Evolutionary conservation across 2,113 vertebrate genomes (phyloP), one percentile per base, ranked within the genome.

Genomic region (Lampris megalopsis): DNA sequence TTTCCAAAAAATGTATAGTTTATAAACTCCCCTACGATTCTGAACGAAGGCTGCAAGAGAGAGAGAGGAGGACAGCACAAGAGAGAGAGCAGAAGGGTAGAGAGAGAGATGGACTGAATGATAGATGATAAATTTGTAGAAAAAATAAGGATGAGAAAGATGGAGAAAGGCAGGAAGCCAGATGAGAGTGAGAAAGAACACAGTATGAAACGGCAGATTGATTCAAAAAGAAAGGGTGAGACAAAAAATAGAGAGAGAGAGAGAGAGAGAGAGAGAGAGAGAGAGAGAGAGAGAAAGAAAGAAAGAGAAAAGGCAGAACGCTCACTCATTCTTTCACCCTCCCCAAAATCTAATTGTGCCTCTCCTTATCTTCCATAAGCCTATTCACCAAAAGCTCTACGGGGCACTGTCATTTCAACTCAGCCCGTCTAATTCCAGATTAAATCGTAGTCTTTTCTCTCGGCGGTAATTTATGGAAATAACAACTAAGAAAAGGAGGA

Each of bases 401-500:
- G 82, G 90, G 90, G 86, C 89, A 83, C 87, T 62, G 89, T 86
- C 81, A 90, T 91, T 91, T 89, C 88, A 84, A 88, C 87, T 85
- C 86, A 82, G 76, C 80, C 68, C 56, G 72, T 85, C 90, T 91
- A 91, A 92, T 88, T 91, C 91, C 90, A 86, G 88, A 87, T 89
- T 91, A 91, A 91, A 92, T 93, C 90, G 81, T 85, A 38, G 84
- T 88, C 90, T 89, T 92, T 92, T 90, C 88, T 88, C 86, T 63
- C 80, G 56, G 77, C 71, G 11, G 89, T 93, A 93, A 94, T 94
- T 91, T 94, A 92, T 91, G 90, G 91, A 91, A 93, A 94, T 92
- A 92, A 93, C 88, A 93, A 93, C 85, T 91, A 91, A 80, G 90
- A 93, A 90, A 90, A 93, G 91, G 89, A 87, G 90, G 93, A 94